These are phyloP conservation scores for Troglohyphantes excavatus DNA, from an alignment of 2,888 invertebrate genomes.

Conservation along the genomic window DNA sequence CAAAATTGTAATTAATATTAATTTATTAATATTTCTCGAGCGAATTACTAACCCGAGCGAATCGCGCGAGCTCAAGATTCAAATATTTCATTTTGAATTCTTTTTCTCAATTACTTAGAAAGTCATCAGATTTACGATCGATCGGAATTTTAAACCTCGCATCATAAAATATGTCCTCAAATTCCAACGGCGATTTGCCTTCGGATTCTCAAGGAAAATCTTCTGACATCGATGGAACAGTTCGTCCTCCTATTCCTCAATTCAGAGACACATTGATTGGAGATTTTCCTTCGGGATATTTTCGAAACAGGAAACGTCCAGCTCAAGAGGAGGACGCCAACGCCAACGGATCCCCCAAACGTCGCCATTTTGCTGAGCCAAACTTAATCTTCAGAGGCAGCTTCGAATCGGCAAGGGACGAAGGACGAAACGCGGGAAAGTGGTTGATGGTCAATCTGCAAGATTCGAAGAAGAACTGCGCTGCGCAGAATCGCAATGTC, in stretches of 20 bases:
- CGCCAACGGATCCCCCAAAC: conserved; percentile 86
- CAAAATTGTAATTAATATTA: too few relatives aligned
- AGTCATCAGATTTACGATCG: too few relatives aligned
- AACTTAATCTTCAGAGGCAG: conserved; percentile 86
- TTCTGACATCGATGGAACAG: conserved; percentile 50
- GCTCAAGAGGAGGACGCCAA: too few relatives aligned
- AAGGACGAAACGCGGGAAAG: conserved; percentile 85
- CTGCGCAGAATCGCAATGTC: conserved; percentile 88
- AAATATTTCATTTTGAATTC: too few relatives aligned
- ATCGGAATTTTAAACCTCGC: too few relatives aligned
- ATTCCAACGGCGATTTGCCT: too few relatives aligned
- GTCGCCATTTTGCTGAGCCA: conserved; percentile 86
- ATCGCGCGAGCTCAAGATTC: too few relatives aligned
- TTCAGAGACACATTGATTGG: conserved; percentile 83
- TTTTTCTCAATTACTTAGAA: too few relatives aligned
- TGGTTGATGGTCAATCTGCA: conserved; percentile 89
- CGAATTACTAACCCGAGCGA: too few relatives aligned
- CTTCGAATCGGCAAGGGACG: conserved; percentile 85
- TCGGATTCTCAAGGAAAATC: background rate
- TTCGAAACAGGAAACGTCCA: background rate
- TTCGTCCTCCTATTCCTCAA: conserved; percentile 84
- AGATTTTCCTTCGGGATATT: conserved; percentile 84
- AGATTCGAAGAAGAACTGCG: conserved; percentile 87
- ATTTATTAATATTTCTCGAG: too few relatives aligned
- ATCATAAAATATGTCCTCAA: too few relatives aligned